Percentiles rank a stretch among this genome's conserved stretches.
phyloP scores from a whole-genome alignment of 2,797 vertebrate species.

The Tiaroga cobitis region DNA sequence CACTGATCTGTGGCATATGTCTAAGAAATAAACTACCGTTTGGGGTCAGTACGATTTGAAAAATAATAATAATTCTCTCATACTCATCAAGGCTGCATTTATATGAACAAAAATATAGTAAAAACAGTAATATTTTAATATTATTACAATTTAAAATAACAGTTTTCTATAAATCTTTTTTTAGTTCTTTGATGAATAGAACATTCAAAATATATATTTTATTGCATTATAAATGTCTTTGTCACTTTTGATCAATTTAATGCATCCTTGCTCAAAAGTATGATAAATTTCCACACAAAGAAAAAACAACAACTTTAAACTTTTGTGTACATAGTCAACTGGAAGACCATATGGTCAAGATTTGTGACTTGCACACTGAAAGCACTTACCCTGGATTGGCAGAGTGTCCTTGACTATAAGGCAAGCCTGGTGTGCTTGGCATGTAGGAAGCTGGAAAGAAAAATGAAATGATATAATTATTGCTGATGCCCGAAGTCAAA shows the following conservation, averaged over 20 bases:
- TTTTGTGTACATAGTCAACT: background rate
- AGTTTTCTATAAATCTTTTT: background rate
- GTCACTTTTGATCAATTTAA: background rate
- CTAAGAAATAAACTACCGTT: background rate
- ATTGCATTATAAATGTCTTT: background rate
- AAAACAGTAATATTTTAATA: background rate
- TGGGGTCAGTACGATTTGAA: too few relatives aligned
- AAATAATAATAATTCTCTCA: too few relatives aligned
- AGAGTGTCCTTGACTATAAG: constrained; percentile 80
- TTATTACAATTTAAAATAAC: background rate
- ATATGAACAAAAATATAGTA: background rate
- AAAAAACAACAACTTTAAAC: too few relatives aligned
- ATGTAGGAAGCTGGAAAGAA: constrained; percentile 89
- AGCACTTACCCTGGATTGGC: constrained; percentile 86
- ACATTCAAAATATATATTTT: background rate
- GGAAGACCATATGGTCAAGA: background rate
- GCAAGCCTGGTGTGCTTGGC: constrained; percentile 84
- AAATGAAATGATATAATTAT: constrained; percentile 52
- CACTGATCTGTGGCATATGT: background rate
- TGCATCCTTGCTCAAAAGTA: background rate
- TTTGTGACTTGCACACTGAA: background rate
- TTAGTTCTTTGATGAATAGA: background rate
- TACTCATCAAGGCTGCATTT: background rate
- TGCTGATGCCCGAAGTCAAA: background rate
- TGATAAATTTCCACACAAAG: background rate